Percentiles rank a stretch among this genome's conserved stretches.
Evolutionary conservation across 1,140 invertebrate species (phyloP).

Genomic region (Heliconius hewitsoni): DNA sequence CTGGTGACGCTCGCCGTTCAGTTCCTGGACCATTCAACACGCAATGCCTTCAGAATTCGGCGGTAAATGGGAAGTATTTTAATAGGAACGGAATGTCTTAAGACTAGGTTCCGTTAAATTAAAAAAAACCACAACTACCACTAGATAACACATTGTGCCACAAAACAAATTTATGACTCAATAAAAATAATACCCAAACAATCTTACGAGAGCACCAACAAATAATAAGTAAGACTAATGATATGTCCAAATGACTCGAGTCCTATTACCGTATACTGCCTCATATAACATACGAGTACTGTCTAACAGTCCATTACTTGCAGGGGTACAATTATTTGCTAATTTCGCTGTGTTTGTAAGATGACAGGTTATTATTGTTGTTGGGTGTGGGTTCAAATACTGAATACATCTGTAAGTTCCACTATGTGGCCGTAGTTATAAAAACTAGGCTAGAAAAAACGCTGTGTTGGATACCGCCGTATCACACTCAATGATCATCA

Average conservation of each 20-base stretch:
- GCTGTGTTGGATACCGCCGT: too few species aligned
- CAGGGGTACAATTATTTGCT: constrained; percentile 24
- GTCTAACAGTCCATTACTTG: constrained; percentile 24
- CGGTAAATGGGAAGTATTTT: too few species aligned
- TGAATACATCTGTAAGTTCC: too few species aligned
- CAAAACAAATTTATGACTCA: not conserved
- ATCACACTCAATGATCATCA: too few species aligned
- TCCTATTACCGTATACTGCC: constrained; percentile 5
- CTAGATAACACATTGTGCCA: not conserved
- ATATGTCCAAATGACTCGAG: constrained; percentile 2
- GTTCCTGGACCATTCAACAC: too few species aligned
- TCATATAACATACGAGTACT: not conserved
- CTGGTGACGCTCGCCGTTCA: too few species aligned
- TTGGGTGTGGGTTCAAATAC: not conserved
- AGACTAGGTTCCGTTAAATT: too few species aligned
- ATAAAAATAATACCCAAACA: not conserved
- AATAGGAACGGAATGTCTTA: too few species aligned
- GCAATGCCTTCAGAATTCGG: too few species aligned
- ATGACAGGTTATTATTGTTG: not conserved
- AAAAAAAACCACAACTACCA: not conserved
- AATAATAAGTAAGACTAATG: constrained; percentile 15
- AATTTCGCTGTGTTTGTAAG: not conserved
- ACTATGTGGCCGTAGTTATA: too few species aligned
- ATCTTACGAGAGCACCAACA: not conserved
- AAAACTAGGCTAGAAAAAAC: too few species aligned